Evolutionary conservation across 2,797 vertebrate genomes (phyloP).

Genomic region (Molossus molossus): DNA sequence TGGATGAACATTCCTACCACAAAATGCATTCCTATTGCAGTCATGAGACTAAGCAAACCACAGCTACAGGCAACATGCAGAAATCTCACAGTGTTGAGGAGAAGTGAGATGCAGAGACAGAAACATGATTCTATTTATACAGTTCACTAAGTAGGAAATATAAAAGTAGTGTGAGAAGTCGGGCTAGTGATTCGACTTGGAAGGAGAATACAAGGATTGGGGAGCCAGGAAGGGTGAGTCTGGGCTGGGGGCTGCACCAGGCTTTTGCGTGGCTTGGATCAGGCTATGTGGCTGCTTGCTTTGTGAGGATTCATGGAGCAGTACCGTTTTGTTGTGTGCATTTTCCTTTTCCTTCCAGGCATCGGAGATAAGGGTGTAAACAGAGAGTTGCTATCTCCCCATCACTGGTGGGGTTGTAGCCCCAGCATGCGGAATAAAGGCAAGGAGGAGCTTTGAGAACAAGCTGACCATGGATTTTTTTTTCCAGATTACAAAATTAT

Average conservation of each 20-base stretch:
- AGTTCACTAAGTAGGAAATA: background rate
- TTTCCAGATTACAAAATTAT: background rate
- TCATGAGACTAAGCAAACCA: background rate
- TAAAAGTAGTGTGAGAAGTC: background rate
- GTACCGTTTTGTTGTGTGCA: background rate
- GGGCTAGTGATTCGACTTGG: background rate
- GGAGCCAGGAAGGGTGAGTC: background rate
- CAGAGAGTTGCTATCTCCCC: background rate
- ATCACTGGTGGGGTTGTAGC: background rate
- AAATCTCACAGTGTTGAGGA: background rate
- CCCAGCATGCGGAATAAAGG: background rate
- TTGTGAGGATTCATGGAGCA: background rate
- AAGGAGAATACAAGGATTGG: too few relatives aligned
- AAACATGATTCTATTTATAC: background rate
- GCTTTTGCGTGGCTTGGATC: background rate
- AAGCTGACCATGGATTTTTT: background rate
- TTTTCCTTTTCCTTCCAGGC: background rate
- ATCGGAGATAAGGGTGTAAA: background rate
- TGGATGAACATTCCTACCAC: background rate
- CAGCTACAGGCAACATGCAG: too few relatives aligned
- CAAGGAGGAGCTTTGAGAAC: background rate
- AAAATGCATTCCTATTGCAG: too few relatives aligned
- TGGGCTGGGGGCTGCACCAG: background rate
- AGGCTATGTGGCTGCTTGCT: background rate
- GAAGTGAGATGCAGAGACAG: background rate